Base-by-base conservation (phyloP, 2,888 invertebrate genomes). In the Lissonota sp. region DNA sequence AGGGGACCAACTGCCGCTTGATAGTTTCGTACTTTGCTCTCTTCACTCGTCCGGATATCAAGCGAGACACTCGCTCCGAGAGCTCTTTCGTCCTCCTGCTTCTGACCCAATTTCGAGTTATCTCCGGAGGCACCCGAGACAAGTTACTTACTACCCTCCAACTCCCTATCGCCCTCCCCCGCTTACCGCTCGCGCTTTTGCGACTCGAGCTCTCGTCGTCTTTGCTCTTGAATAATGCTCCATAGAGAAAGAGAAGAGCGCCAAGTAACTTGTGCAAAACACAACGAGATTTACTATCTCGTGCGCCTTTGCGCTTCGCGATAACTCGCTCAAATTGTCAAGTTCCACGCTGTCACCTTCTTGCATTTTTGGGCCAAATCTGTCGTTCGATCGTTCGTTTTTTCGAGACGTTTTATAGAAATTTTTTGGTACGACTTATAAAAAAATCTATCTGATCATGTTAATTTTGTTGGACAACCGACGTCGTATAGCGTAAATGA, bases 41-140 rank as follows among this genome's bases (percentile, higher is more conserved):
- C 58, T 49, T 60, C 55, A 57, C 73, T 63, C 67, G 37, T 46
- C 62, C 81, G 83, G 84, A 82, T 83, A 83, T 77, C 82, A 81
- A 74, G 55, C 76, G 44, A 80, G 67, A 76, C 71, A 74, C 77
- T 79, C n/a, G n/a, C 71, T 66, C 26, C 83, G 79, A 82, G 26
- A 83, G 79, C 78, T 75, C 79, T n/a, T n/a, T 73, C 66, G 66
- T 58, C 71, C 79, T 79, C 49, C 60, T 64, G 77, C 74, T 73
- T 79, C 67, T 84, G 83, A 84, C 83, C 83, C 77, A 84, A 84
- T 84, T 84, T 82, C 72, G 69, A 80, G 74, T 82, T 82, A 84
- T 84, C 80, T 82, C 82, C 78, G 74, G 71, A 74, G 78, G 74
- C 74, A 66, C 78, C 74, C 69, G 58, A 78, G 74, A 74, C 66